Evolutionary conservation across 2,113 vertebrate genomes (phyloP).

Genomic region (Cyphomyrus discorhynchus): DNA sequence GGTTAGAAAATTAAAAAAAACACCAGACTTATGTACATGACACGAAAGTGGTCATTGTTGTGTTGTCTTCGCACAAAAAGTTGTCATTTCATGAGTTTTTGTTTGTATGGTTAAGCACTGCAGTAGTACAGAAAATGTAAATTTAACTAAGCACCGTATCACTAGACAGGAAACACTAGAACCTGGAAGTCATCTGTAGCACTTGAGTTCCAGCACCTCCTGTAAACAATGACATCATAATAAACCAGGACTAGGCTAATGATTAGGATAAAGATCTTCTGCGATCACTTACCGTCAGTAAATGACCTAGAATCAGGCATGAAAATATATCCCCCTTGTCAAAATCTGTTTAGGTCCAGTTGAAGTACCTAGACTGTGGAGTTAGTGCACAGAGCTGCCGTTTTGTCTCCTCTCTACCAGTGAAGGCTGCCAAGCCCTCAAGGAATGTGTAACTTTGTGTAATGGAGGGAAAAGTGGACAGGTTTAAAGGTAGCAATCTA

Average conservation of each 20-base stretch:
- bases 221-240: not conserved
- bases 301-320: not conserved
- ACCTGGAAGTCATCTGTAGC: not conserved
- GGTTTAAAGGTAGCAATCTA: slow-evolving; percentile 9
- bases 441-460: not conserved
- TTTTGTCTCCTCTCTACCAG: not conserved
- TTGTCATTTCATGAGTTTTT: not conserved
- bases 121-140: not conserved
- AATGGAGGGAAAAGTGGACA: not conserved
- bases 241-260: not conserved
- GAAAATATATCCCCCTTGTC: not conserved
- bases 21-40: not conserved
- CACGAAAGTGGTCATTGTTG: not conserved
- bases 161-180: not conserved
- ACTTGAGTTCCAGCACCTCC: not conserved
- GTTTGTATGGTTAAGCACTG: not conserved
- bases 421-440: not conserved
- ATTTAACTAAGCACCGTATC: not conserved
- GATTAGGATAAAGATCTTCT: not conserved
- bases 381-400: not conserved
- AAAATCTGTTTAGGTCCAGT: not conserved
- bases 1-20: not conserved
- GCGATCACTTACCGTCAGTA: not conserved
- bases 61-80: not conserved
- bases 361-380: not conserved